phyloP scores from a whole-genome alignment of 2,888 invertebrate species.

The Ochropleura leucogaster region DNA sequence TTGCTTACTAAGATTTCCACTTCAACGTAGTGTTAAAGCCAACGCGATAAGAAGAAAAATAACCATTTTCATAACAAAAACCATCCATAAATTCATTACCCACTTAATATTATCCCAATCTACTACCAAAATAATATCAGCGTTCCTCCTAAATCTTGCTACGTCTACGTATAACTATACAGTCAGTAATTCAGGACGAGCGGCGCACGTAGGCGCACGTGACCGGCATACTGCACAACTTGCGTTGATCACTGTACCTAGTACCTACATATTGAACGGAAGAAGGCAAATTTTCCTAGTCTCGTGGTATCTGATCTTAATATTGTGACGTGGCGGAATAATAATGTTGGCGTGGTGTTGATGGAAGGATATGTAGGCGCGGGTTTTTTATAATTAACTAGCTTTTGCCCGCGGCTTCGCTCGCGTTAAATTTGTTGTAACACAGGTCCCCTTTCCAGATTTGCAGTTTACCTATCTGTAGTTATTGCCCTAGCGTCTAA shows the following conservation, averaged over 20 bases:
- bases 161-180: slow-evolving; percentile 44
- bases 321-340: slow-evolving; percentile 55
- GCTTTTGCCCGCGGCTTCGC: too few species aligned
- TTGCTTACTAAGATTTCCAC: neutral
- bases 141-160: slow-evolving; percentile 52
- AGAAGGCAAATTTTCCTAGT: slow-evolving; percentile 53
- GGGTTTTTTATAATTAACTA: too few species aligned
- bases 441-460: too few species aligned
- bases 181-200: slow-evolving; percentile 62
- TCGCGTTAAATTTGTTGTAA: too few species aligned
- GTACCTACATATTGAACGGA: slow-evolving; percentile 62
- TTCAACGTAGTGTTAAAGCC: too few species aligned
- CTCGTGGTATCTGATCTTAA: slow-evolving; percentile 51
- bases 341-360: slow-evolving; percentile 29
- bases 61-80: neutral
- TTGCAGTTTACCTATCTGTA: too few species aligned
- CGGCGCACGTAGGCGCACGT: slow-evolving; percentile 68
- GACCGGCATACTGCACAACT: slow-evolving; percentile 65
- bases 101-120: slow-evolving; percentile 32
- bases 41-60: neutral
- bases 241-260: slow-evolving; percentile 62
- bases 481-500: too few species aligned
- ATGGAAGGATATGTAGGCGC: neutral
- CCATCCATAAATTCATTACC: slow-evolving; percentile 42
- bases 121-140: slow-evolving; percentile 59